Conservation (phyloP, 2,888 invertebrate species). For the Caenorhabditis drosophilae region DNA sequence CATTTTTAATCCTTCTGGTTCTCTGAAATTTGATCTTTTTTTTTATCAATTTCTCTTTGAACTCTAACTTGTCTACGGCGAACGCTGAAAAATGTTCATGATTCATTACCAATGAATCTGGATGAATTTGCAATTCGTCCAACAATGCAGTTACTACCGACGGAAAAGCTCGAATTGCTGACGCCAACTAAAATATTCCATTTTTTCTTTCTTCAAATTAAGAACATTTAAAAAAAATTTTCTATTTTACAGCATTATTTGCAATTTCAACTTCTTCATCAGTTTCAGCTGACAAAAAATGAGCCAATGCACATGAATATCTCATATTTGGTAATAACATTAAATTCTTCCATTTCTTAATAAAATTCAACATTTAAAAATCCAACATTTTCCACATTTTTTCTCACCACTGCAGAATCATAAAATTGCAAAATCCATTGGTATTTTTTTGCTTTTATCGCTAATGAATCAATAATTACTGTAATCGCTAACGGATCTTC, state of each 20-base stretch:
- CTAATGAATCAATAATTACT: slow-evolving; percentile 83
- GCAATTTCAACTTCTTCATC: slow-evolving; percentile 66
- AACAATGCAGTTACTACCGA: slow-evolving; percentile 78
- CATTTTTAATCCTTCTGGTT: slow-evolving; percentile 75
- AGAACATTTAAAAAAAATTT: slow-evolving; percentile 4
- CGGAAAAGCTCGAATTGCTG: slow-evolving; percentile 80
- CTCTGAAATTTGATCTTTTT: slow-evolving; percentile 35
- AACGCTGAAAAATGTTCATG: slow-evolving; percentile 38
- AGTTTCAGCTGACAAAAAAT: slow-evolving; percentile 70
- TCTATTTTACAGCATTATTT: slow-evolving; percentile 72
- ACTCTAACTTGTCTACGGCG: slow-evolving; percentile 23
- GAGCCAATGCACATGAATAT: slow-evolving; percentile 81
- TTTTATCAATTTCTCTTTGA: background rate
- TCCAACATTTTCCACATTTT: slow-evolving; percentile 9
- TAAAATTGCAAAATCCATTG: slow-evolving; percentile 76
- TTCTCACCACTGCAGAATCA: slow-evolving; percentile 70
- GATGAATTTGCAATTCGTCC: slow-evolving; percentile 68
- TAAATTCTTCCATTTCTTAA: slow-evolving; percentile 76
- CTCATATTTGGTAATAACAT: slow-evolving; percentile 86
- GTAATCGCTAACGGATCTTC: slow-evolving; percentile 80
- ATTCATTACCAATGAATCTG: slow-evolving; percentile 50
- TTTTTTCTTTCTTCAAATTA: background rate
- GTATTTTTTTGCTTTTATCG: slow-evolving; percentile 79
- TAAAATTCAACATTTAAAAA: too few species aligned
- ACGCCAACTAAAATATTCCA: slow-evolving; percentile 17